A percentile compares a stretch with the other conserved stretches of the same genome.
Evolutionary conservation across 2,888 invertebrate species (phyloP).

Genomic region (Halictus ligatus): DNA sequence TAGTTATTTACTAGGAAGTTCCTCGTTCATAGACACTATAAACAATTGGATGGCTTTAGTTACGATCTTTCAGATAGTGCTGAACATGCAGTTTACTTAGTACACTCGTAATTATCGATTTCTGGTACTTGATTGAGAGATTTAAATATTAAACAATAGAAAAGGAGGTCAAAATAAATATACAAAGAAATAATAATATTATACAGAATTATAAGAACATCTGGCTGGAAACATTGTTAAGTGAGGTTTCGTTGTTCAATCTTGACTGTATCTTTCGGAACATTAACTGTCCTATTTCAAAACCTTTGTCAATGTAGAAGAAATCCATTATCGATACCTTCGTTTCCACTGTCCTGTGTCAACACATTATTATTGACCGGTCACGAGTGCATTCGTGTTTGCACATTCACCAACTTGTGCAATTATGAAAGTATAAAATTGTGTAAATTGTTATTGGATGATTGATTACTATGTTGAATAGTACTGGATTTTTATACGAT

Average conservation of each 20-base stretch:
- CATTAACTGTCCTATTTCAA: neutral
- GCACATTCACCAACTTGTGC: neutral
- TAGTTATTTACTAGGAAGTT: too few relatives aligned
- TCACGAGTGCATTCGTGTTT: neutral
- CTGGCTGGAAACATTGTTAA: neutral
- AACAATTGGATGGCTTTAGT: too few relatives aligned
- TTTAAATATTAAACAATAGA: too few relatives aligned
- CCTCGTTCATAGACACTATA: too few relatives aligned
- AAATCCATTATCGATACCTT: neutral
- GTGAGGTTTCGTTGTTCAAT: neutral
- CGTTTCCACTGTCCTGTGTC: neutral
- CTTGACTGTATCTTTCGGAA: neutral
- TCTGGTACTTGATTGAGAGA: too few relatives aligned
- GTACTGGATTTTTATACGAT: neutral
- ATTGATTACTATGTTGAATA: neutral
- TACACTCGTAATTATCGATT: too few relatives aligned
- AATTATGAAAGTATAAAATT: neutral
- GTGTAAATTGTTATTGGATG: neutral
- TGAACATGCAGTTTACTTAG: too few relatives aligned
- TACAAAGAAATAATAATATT: too few relatives aligned
- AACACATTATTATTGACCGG: neutral
- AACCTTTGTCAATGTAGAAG: neutral
- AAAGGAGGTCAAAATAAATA: too few relatives aligned
- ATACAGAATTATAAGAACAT: too few relatives aligned
- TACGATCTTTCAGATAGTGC: too few relatives aligned